A percentile compares a stretch with the other conserved stretches of the same genome.
Evolutionary conservation across 1,140 invertebrate species (phyloP).

Genomic region (Drosophila prosaltans): DNA sequence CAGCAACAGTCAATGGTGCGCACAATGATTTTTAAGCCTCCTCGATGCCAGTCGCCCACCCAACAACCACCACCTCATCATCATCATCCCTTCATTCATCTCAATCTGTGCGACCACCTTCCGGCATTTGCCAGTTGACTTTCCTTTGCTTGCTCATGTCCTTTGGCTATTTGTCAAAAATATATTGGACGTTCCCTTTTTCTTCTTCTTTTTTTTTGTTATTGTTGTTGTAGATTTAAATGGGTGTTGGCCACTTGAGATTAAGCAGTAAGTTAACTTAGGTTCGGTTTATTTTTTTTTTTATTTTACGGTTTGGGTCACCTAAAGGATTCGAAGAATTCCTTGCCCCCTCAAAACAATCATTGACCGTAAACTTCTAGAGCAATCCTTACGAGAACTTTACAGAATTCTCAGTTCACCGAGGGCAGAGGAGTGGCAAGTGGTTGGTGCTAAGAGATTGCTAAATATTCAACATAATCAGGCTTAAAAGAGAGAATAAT

Average conservation of each 20-base stretch:
- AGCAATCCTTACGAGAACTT: conserved; percentile 1
- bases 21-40: conserved; percentile 65
- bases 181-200: conserved; percentile 39
- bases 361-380: conserved; percentile 9
- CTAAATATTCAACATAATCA: too few species aligned
- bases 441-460: not conserved
- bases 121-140: conserved; percentile 39
- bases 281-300: conserved; percentile 26
- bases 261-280: conserved; percentile 53
- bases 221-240: conserved; percentile 46
- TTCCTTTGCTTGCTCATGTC: conserved; percentile 56
- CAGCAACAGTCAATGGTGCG: conserved; percentile 56
- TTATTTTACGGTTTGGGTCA: not conserved
- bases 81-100: conserved; percentile 21
- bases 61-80: conserved; percentile 14
- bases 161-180: conserved; percentile 79
- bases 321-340: not conserved
- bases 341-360: not conserved
- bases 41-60: conserved; percentile 23
- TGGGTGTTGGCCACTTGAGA: conserved; percentile 68
- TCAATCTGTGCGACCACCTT: conserved; percentile 53
- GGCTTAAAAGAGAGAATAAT: not conserved
- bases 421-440: not conserved
- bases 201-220: conserved; percentile 28
- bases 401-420: not conserved